Percentiles rank a stretch among this genome's conserved stretches.
Conservation (phyloP, 2,888 invertebrate genomes). For the Hofmannophila pseudospretella region DNA sequence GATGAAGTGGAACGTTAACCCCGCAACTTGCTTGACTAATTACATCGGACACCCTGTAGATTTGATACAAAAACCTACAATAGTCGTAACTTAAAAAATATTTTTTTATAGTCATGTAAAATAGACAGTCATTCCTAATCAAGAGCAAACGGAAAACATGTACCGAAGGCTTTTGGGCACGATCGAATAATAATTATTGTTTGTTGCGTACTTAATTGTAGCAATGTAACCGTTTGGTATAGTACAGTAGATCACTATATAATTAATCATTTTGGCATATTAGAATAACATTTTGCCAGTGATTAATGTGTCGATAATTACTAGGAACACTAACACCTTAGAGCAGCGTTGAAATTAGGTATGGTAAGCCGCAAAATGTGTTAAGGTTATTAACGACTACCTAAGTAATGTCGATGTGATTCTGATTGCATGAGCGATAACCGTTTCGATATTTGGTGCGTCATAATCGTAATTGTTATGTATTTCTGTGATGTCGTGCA, state of each 20-base stretch:
- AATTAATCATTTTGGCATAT: conserved; percentile 51
- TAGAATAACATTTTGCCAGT: conserved; percentile 43
- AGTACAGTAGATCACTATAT: conserved; percentile 20
- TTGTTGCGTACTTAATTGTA: conserved; percentile 27
- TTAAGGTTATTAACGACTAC: conserved; percentile 28
- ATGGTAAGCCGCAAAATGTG: conserved; percentile 35
- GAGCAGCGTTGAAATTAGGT: conserved; percentile 19
- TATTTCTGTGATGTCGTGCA: too few species aligned
- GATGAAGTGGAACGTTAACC: too few species aligned
- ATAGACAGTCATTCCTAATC: background rate
- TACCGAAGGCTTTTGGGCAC: conserved; percentile 24
- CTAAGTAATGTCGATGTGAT: conserved; percentile 24
- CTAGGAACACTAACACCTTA: conserved; percentile 26
- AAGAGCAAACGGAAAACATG: conserved; percentile 9
- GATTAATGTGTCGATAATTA: conserved; percentile 55
- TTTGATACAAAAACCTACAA: background rate
- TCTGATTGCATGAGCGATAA: conserved; percentile 14
- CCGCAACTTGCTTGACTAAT: background rate
- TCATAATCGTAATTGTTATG: too few species aligned
- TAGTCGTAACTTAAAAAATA: too few species aligned
- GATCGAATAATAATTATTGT: conserved; percentile 17
- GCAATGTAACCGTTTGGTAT: conserved; percentile 26
- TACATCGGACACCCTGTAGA: background rate
- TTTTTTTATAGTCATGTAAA: background rate
- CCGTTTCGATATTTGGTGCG: background rate